phyloP scores from a whole-genome alignment of 2,797 vertebrate species.

The Apogon hyalosoma region DNA sequence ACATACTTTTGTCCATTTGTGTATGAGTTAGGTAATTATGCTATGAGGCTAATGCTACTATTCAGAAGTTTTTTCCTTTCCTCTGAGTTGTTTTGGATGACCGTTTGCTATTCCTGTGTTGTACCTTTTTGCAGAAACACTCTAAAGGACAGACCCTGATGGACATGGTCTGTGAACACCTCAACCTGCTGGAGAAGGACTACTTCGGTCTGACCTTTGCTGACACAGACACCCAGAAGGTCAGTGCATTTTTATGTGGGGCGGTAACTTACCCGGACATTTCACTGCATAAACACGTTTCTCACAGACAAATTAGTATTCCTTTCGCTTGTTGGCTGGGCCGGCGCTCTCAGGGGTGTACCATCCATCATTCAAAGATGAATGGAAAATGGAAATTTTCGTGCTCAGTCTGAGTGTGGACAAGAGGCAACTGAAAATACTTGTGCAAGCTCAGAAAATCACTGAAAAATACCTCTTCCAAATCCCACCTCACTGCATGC shows the following conservation, averaged over 20 bases:
- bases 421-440: constrained; percentile 47
- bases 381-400: constrained; percentile 54
- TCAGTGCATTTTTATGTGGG: constrained; percentile 73
- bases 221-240: constrained; percentile 96
- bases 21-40: not conserved
- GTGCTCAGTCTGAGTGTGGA: constrained; percentile 16
- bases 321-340: constrained; percentile 30
- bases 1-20: no score
- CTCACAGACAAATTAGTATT: constrained; percentile 55
- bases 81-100: not conserved
- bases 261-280: not conserved
- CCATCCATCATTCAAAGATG: constrained; percentile 52
- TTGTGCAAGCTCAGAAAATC: constrained; percentile 1
- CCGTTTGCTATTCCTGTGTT: constrained; percentile 23
- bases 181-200: constrained; percentile 97
- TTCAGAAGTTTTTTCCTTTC: not conserved
- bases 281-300: constrained; percentile 33
- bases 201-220: constrained; percentile 96
- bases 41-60: not conserved
- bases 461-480: constrained; percentile 10
- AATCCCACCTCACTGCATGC: not conserved
- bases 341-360: constrained; percentile 21
- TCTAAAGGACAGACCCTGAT: constrained; percentile 93
- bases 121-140: constrained; percentile 88
- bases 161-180: constrained; percentile 93